Evolutionary conservation across 2,797 vertebrate species (phyloP).

Genomic region (Graptemys geographica): DNA sequence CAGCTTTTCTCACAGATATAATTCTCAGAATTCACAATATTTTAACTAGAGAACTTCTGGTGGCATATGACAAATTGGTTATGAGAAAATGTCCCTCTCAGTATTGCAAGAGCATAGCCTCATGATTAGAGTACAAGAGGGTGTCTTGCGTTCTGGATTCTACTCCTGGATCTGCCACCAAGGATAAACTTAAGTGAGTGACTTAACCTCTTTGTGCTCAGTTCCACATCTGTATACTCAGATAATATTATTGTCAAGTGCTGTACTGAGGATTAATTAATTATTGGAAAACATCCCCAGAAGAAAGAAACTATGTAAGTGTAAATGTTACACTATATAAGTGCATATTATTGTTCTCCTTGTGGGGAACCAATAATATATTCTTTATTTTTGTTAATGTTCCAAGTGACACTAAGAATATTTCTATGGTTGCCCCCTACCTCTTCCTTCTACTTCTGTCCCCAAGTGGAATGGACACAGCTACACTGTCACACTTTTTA

Average conservation of each 20-base stretch:
- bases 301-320: background rate
- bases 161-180: background rate
- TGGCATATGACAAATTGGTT: accelerated
- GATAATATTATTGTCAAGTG: background rate
- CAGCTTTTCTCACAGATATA: background rate
- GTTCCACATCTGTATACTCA: background rate
- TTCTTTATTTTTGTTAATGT: background rate
- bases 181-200: background rate
- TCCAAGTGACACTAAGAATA: slow-evolving; percentile 12
- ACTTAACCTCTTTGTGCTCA: background rate
- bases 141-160: background rate
- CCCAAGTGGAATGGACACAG: background rate
- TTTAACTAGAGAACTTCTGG: background rate
- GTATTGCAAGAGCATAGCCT: background rate
- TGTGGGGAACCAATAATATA: background rate
- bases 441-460: background rate
- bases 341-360: background rate
- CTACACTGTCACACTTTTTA: background rate
- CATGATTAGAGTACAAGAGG: background rate
- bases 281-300: background rate
- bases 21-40: background rate
- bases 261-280: background rate
- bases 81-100: background rate
- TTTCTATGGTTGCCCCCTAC: background rate
- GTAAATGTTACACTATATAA: background rate